These are phyloP conservation scores for Leptinotarsa undecemlineata DNA, from an alignment of 1,140 invertebrate genomes.

Conservation along the genomic window DNA sequence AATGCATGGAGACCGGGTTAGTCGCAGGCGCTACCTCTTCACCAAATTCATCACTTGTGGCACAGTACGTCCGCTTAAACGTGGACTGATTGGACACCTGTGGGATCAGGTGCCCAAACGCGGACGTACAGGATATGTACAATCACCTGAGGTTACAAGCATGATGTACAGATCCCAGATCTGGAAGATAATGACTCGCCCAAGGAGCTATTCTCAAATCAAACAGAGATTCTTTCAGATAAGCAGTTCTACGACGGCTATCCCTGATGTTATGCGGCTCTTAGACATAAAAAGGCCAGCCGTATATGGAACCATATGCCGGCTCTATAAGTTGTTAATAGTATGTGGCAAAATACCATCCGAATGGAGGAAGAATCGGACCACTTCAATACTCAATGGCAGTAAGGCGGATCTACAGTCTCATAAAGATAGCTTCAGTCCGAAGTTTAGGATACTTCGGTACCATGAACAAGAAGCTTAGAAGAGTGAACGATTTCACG, in stretches of 20 bases:
- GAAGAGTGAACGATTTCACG: not conserved
- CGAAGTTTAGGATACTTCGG: slow-evolving; percentile 29
- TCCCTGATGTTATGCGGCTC: slow-evolving; percentile 2
- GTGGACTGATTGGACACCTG: not conserved
- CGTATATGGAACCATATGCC: not conserved
- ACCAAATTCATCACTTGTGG: not conserved
- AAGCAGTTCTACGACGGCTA: not conserved
- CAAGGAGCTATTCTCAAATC: not conserved
- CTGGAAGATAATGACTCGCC: not conserved
- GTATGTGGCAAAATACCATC: slow-evolving; percentile 27
- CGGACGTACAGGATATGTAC: slow-evolving; percentile 4
- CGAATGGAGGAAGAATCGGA: slow-evolving; percentile 33
- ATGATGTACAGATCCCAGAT: not conserved
- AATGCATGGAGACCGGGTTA: not conserved
- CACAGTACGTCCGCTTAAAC: not conserved
- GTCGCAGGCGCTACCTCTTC: not conserved
- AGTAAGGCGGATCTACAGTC: slow-evolving; percentile 25
- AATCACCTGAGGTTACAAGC: not conserved
- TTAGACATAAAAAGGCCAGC: not conserved
- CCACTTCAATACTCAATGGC: slow-evolving; percentile 30
- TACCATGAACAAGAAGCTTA: slow-evolving; percentile 1
- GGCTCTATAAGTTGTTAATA: slow-evolving; percentile 30
- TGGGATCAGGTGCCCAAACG: not conserved
- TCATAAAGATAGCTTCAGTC: slow-evolving; percentile 34
- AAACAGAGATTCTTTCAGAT: not conserved